Evolutionary conservation across 2,888 invertebrate genomes (phyloP), one percentile per base, ranked within the genome.

Genomic region (Alsophila aescularia): DNA sequence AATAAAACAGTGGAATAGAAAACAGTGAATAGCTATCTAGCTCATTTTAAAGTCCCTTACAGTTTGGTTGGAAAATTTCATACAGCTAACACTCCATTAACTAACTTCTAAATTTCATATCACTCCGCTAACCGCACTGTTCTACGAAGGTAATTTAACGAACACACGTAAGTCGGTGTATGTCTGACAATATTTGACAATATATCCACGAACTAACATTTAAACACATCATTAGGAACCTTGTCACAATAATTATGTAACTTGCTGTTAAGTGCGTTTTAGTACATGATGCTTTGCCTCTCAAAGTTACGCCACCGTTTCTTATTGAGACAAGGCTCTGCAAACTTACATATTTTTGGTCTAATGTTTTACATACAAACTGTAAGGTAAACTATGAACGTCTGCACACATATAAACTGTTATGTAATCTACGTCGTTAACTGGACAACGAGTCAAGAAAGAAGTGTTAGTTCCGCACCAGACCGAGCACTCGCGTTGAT

Each of bases 391-490:
- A 72, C 76, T 74, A 78, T 78, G 77, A 81, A 67, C 64, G 68
- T 75, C 71, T 67, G 74, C 72, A 47, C n/a, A 42, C 42, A 51
- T 41, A 10, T 15, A 14, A 15, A 52, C 50, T 55, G 13, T 12
- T 14, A 18, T 16, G 27, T 55, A 55, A 52, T 40, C 51, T 52
- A 70, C 66, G 73, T 75, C 73, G 72, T 73, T 72, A 73, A 62
- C 65, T 56, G 70, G 69, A 74, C 70, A 72, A 67, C 69, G 59
- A 66, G 67, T 69, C 66, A 69, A 75, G 77, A 83, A 83, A 85
- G 80, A 85, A 78, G 64, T 79, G 75, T 74, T 83, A 81, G 84
- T 84, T 85, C 79, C 81, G 76, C 75, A 13, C 40, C 8, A 65
- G 35, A 2, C 12, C 5, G 50, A 15, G 55, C 15, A 44, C 50